These are phyloP conservation scores for Mionectes macconnelli DNA, from an alignment of 2,113 vertebrate species.

Conservation along the genomic window DNA sequence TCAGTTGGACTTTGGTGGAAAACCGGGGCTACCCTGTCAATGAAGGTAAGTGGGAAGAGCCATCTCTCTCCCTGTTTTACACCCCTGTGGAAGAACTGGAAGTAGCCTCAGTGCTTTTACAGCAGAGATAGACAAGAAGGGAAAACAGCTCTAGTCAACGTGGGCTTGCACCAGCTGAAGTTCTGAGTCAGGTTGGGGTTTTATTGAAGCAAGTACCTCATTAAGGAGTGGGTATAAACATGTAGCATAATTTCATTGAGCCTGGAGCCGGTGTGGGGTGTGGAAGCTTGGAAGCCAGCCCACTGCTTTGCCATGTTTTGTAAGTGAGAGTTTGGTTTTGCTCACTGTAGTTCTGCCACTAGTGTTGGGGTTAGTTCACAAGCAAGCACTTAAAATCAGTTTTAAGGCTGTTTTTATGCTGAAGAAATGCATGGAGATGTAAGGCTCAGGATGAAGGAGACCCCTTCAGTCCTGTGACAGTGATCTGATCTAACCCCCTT, in stretches of 20 bases:
- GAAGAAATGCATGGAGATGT: not conserved
- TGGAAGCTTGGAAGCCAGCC: not conserved
- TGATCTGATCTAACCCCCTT: not conserved
- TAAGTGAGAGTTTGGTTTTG: not conserved
- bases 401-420: not conserved
- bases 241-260: not conserved
- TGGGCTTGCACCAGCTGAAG: not conserved
- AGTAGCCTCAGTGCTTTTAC: not conserved
- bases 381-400: not conserved
- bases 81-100: not conserved
- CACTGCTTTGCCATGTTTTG: not conserved
- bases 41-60: not conserved
- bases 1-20: not conserved
- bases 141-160: not conserved
- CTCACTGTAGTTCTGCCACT: not conserved
- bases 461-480: not conserved
- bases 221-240: not conserved
- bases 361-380: not conserved
- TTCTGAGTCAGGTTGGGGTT: not conserved
- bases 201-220: not conserved
- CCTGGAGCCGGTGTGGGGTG: fast-evolving
- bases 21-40: not conserved
- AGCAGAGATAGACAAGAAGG: not conserved
- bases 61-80: not conserved
- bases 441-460: not conserved